Evolutionary conservation across 2,113 vertebrate genomes (phyloP), one percentile per base, ranked within the genome.

Genomic region (Cariama cristata): DNA sequence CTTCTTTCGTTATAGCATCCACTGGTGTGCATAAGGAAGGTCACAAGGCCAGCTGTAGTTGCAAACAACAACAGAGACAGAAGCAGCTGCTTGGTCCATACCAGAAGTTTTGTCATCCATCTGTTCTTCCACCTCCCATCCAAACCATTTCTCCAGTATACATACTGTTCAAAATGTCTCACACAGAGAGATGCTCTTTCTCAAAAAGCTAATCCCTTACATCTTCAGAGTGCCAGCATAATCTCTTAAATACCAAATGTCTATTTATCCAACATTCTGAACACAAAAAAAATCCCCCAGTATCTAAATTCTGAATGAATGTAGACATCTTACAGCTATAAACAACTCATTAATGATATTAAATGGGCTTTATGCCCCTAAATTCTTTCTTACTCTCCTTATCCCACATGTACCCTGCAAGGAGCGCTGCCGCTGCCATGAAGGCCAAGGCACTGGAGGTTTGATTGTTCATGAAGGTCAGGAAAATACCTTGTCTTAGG

Each of bases 191-290:
- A 12, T 11, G 12, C 1, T 81, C 19, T 53, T 73, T 74, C 47
- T 40, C 20, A 1, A 53, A 59, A 88, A 76, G 7, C 20, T 63
- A 52, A 44, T 47, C 7, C 32, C 14, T 33, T 63, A 26, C 22
- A 32, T 58, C 21, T 79, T 86, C 72, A 58, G 28, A 88, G 49
- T 27, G 5, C 6, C 27, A 49, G 10, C 28, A 69, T 72, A 66
- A 56, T 30, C 15, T 67, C 55, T 82, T 71, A 72, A 77, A 81
- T 74, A 58, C 5, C 3, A 72, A 55, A 64, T 14, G 9, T 35
- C 10, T 15, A 38, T 72, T 76, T 69, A 50, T 13, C 19, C 35
- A 55, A 42, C 0, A 0, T 62, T 80, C 8, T 42, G 27, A 71
- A 77, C 23, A 67, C 12, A 59, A 38, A 82, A 63, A 42, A 74